Percentiles rank a stretch among this genome's conserved stretches.
Evolutionary conservation across 2,797 vertebrate genomes (phyloP).

Genomic region (Myoxocephalus aenaeus): DNA sequence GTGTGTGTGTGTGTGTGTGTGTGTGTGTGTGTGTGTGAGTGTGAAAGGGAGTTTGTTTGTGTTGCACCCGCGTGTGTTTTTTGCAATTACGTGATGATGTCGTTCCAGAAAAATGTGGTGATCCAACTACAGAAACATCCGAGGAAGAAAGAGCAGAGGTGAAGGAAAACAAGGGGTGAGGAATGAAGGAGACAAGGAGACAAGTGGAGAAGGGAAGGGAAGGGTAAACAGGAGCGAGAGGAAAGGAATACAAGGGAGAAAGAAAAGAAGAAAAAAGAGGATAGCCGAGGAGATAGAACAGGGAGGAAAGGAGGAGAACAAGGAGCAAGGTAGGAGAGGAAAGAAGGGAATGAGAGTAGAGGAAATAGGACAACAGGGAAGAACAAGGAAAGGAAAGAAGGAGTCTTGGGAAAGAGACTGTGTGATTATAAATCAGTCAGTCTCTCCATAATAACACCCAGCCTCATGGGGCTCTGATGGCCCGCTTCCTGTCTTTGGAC

Average conservation of each 20-base stretch:
- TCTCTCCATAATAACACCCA: slow-evolving; percentile 65
- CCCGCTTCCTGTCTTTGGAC: slow-evolving; percentile 70
- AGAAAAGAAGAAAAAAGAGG: not conserved
- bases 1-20: too few species aligned
- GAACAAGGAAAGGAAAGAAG: slow-evolving; percentile 18
- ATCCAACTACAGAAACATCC: slow-evolving; percentile 58
- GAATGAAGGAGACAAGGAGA: not conserved
- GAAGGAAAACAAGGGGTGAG: not conserved
- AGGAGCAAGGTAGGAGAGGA: not conserved
- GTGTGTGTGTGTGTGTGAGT: slow-evolving; percentile 15
- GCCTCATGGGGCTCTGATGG: slow-evolving; percentile 70
- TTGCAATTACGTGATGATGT: slow-evolving; percentile 49
- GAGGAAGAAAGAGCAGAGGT: slow-evolving; percentile 12
- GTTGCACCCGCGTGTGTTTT: slow-evolving; percentile 17
- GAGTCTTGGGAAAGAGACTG: slow-evolving; percentile 1
- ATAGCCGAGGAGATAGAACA: not conserved
- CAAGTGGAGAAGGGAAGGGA: too few species aligned
- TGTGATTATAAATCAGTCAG: slow-evolving; percentile 50
- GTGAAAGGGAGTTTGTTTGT: slow-evolving; percentile 31
- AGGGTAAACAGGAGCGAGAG: not conserved
- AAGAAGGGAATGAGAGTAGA: not conserved
- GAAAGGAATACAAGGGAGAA: not conserved
- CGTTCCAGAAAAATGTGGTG: slow-evolving; percentile 58
- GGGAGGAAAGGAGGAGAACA: not conserved
- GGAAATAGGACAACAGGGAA: not conserved